phyloP scores from a whole-genome alignment of 1,140 invertebrate genomes.

The Drosophila suzukii region DNA sequence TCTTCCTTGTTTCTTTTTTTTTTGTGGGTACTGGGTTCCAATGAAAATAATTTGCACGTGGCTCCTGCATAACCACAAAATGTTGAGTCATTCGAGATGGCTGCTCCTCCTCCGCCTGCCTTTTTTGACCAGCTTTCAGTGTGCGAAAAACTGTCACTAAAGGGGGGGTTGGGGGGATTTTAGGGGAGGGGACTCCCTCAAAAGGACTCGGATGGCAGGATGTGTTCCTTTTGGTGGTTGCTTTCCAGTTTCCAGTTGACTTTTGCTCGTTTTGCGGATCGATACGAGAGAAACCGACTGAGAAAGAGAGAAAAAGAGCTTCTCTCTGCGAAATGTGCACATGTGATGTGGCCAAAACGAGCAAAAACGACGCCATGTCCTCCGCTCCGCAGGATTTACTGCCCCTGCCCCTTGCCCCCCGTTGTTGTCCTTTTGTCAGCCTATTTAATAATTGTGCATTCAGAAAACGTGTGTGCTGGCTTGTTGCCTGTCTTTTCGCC shows the following conservation, averaged over 20 bases:
- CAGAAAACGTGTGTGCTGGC: slow-evolving; percentile 63
- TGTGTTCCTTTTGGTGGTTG: slow-evolving; percentile 66
- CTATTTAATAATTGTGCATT: slow-evolving; percentile 80
- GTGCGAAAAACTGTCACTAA: slow-evolving; percentile 65
- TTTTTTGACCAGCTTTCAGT: slow-evolving; percentile 59
- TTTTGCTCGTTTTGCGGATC: slow-evolving; percentile 73
- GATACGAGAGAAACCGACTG: slow-evolving; percentile 42
- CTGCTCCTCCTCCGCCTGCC: slow-evolving; percentile 6
- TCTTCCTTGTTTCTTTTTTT: neutral
- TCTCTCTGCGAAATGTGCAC: slow-evolving; percentile 70
- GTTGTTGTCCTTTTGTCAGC: slow-evolving; percentile 63
- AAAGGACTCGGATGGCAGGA: slow-evolving; percentile 24
- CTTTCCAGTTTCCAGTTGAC: slow-evolving; percentile 80
- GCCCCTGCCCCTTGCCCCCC: slow-evolving; percentile 1
- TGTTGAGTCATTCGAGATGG: slow-evolving; percentile 66
- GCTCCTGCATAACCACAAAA: slow-evolving; percentile 77
- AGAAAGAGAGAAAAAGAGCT: slow-evolving; percentile 7
- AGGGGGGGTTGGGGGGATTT: slow-evolving; percentile 25
- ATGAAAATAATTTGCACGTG: slow-evolving; percentile 70
- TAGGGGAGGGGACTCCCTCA: neutral
- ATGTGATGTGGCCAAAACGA: slow-evolving; percentile 65
- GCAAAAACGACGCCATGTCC: slow-evolving; percentile 50
- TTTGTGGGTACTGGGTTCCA: slow-evolving; percentile 31
- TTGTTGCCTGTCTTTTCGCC: slow-evolving; percentile 19
- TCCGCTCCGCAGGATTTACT: slow-evolving; percentile 4